These are phyloP conservation scores for Drosophila nigricruria DNA, from an alignment of 2,888 invertebrate genomes.

Conservation along the genomic window DNA sequence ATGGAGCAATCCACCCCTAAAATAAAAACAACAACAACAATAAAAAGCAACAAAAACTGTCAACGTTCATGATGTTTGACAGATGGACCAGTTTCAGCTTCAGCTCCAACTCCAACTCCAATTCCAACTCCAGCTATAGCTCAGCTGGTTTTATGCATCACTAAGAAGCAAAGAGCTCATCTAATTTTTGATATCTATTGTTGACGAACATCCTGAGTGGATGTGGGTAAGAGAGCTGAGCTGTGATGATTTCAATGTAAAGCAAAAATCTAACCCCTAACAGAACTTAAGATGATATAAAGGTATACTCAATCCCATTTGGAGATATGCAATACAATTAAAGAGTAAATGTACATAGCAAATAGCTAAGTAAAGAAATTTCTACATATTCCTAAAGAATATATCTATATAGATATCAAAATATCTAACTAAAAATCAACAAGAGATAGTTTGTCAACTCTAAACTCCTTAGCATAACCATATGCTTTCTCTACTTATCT, in stretches of 20 bases:
- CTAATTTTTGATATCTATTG: slow-evolving; percentile 70
- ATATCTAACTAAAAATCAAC: too few relatives aligned
- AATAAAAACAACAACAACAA: slow-evolving; percentile 6
- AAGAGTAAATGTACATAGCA: too few relatives aligned
- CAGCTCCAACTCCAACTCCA: background rate
- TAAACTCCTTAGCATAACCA: too few relatives aligned
- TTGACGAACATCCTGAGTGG: background rate
- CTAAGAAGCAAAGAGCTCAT: slow-evolving; percentile 59
- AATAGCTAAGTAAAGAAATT: too few relatives aligned
- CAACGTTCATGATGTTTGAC: slow-evolving; percentile 69
- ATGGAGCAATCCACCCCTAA: slow-evolving; percentile 15
- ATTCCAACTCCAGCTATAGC: background rate
- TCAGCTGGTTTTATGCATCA: slow-evolving; percentile 20
- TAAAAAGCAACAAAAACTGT: slow-evolving; percentile 66
- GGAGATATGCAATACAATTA: too few relatives aligned
- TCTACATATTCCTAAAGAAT: too few relatives aligned
- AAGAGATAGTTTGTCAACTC: too few relatives aligned
- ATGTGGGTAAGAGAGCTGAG: background rate
- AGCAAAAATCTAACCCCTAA: background rate
- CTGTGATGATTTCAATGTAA: background rate
- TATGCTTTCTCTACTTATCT: too few relatives aligned
- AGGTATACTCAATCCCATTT: too few relatives aligned
- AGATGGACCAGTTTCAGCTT: slow-evolving; percentile 60
- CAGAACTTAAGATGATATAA: background rate
- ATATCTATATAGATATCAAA: too few relatives aligned